phyloP scores from a whole-genome alignment of 1,140 invertebrate species.

The Drosophila auraria region DNA sequence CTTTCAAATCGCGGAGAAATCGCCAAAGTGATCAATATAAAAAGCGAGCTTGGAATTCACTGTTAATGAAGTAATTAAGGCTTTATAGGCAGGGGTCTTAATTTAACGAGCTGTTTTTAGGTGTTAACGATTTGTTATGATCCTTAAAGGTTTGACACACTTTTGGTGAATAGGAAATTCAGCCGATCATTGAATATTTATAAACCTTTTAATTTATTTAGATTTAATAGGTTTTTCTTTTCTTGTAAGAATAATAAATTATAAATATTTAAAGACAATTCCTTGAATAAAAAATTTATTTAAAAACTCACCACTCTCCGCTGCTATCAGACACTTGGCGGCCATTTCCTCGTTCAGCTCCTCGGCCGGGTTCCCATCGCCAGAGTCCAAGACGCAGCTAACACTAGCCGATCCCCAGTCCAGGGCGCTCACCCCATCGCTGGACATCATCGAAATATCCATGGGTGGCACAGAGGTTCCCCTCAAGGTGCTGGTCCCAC shows the following conservation, averaged over 20 bases:
- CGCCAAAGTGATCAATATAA: slow-evolving; percentile 19
- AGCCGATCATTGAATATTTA: background rate
- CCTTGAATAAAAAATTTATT: background rate
- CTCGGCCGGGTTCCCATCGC: slow-evolving; percentile 65
- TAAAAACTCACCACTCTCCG: slow-evolving; percentile 70
- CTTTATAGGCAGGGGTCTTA: slow-evolving; percentile 13
- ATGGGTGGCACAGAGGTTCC: slow-evolving; percentile 68
- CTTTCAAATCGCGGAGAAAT: slow-evolving; percentile 32
- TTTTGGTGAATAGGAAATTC: background rate
- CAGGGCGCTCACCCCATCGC: slow-evolving; percentile 62
- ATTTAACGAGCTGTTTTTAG: background rate
- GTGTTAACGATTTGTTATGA: background rate
- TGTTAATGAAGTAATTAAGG: slow-evolving; percentile 18
- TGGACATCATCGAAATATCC: slow-evolving; percentile 68
- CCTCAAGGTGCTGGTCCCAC: slow-evolving; percentile 66
- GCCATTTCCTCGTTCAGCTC: slow-evolving; percentile 74
- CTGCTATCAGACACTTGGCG: slow-evolving; percentile 75
- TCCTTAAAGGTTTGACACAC: background rate
- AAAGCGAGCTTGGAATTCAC: slow-evolving; percentile 6
- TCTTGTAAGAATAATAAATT: too few species aligned
- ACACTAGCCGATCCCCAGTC: slow-evolving; percentile 71
- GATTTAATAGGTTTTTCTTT: background rate
- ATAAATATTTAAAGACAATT: too few species aligned
- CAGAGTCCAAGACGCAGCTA: slow-evolving; percentile 61
- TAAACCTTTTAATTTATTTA: background rate